Base-by-base conservation (phyloP, 2,113 vertebrate genomes). In the Spea multiplicata region DNA sequence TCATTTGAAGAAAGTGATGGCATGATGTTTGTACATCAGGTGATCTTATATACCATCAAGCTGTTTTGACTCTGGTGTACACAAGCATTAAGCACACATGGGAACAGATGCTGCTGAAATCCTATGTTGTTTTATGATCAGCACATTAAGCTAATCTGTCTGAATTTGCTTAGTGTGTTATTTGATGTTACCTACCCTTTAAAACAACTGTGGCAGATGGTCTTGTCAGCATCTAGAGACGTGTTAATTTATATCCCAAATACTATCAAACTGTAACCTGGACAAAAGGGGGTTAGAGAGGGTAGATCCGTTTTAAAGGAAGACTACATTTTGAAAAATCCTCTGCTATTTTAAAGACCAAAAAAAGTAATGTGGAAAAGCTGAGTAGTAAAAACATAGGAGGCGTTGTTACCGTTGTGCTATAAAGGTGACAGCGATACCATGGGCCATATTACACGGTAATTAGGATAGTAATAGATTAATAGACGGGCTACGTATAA, bases 81-180 rank as follows among this genome's bases (percentile, higher is more conserved):
- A 62, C 45, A 70, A 14, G 10, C 70, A 57, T 50, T 13, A 66
- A 13, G 13, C 3, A 6, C n/a, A 55, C 16, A 52, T 13, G 44
- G 46, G 59, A 49, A 46, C 65, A 57, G 74, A 44, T 17, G 50
- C 14, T 62, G 57, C 59, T 64, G 48, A 47, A 61, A 71, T 77
- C 64, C 46, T 62, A 6, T 59, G 66, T 77, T 75, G 64, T 66
- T 61, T 73, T 75, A 75, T 53, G 46, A 62, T 55, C 66, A 61
- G 66, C 53, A 69, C 66, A 76, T 68, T 76, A 69, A 61, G 66
- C 52, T 76, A 57, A 70, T 70, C 69, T 76, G 52, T 44, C 55
- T 61, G 75, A 10, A 50, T 77, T 70, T 61, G 47, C 67, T 70
- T 16, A 71, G 67, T 44, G 68, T 30, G 61, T 17, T 64, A 64